Conservation (phyloP, 2,888 invertebrate genomes). For the Panopea generosa region DNA sequence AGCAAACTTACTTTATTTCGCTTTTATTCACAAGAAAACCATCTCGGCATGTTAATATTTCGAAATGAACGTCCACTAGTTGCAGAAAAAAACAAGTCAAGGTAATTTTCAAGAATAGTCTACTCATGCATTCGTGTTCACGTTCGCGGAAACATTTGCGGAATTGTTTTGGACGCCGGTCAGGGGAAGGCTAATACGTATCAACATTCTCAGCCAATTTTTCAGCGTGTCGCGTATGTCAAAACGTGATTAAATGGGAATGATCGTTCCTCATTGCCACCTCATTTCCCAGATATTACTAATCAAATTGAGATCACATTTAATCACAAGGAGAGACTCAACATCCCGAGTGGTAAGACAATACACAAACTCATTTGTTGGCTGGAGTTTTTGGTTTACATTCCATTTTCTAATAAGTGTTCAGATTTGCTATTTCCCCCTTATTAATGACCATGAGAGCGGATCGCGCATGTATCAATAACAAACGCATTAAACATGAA, state of each 20-base stretch:
- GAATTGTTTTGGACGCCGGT: conserved; percentile 9
- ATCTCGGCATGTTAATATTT: no score
- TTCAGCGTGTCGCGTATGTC: conserved; percentile 10
- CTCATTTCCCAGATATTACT: conserved; percentile 32
- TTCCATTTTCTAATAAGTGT: not conserved
- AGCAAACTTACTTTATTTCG: no score
- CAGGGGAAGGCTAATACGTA: conserved; percentile 20
- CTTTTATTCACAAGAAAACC: no score
- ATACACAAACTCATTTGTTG: conserved; percentile 44
- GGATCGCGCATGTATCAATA: no score
- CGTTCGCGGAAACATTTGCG: conserved; percentile 7
- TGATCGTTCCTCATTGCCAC: conserved; percentile 29
- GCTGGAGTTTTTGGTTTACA: conserved; percentile 12
- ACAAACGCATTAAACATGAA: no score
- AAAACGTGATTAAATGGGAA: conserved; percentile 38
- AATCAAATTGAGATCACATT: conserved; percentile 54
- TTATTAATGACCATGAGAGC: no score
- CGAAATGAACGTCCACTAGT: no score
- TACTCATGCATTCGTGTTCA: not conserved
- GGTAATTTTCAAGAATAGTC: no score
- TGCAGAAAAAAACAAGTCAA: no score
- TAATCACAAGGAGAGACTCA: conserved; percentile 36
- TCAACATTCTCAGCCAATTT: conserved; percentile 18
- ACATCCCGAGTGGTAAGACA: conserved; percentile 36
- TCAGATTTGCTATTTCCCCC: no score